Conservation (phyloP, 2,113 vertebrate species). For the Chamaetylas fuelleborni region DNA sequence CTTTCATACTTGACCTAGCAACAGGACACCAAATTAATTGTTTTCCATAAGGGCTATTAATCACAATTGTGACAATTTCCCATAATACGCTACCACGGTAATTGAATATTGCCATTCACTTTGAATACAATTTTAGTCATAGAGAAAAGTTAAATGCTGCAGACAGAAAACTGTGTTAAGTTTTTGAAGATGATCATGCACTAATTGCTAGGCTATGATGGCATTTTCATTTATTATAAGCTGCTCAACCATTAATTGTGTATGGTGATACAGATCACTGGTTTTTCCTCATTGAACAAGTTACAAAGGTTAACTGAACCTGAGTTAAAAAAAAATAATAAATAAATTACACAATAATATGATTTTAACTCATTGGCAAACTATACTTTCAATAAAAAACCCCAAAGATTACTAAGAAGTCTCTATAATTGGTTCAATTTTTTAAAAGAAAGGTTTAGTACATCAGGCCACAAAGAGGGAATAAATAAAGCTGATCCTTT, state of each 20-base stretch:
- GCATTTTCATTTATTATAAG: conserved; percentile 71
- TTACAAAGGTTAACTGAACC: conserved; percentile 60
- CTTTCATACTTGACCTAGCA: conserved; percentile 76
- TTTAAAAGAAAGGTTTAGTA: not conserved
- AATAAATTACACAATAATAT: not conserved
- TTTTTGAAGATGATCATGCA: conserved; percentile 66
- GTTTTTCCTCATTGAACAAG: conserved; percentile 62
- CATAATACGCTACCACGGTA: conserved; percentile 40
- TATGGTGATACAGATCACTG: conserved; percentile 55
- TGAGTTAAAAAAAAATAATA: not conserved
- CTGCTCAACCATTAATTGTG: conserved; percentile 60
- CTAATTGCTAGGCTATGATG: conserved; percentile 65
- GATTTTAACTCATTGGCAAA: not conserved
- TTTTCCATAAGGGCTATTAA: conserved; percentile 73
- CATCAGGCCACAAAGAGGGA: not conserved
- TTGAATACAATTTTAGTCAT: conserved; percentile 66
- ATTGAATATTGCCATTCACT: conserved; percentile 67
- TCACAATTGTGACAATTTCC: conserved; percentile 70
- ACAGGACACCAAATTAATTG: conserved; percentile 72
- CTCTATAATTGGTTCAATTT: not conserved
- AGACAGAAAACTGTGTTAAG: conserved; percentile 41
- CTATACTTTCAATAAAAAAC: not conserved
- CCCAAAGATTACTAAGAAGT: not conserved
- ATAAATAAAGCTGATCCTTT: not conserved
- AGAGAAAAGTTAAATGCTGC: conserved; percentile 52